A percentile compares a stretch with the other conserved stretches of the same genome.
Conservation (phyloP, 2,113 vertebrate species). For the Peromyscus polionotus region DNA sequence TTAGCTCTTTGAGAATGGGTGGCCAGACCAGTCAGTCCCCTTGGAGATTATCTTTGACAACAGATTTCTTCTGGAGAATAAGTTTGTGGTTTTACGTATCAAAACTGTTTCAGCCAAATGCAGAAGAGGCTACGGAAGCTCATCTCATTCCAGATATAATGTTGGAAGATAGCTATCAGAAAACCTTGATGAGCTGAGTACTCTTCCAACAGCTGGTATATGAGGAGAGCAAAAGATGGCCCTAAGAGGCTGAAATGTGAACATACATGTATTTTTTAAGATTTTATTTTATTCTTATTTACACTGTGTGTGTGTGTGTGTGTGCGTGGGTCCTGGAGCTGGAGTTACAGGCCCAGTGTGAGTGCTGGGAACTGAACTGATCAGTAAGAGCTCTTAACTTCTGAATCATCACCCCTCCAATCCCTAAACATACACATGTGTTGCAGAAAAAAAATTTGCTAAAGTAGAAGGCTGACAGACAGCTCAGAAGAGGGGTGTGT, state of each 20-base stretch:
- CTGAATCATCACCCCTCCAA: not conserved
- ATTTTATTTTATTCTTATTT: not conserved
- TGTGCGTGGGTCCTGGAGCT: not conserved
- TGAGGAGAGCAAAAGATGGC: constrained; percentile 98
- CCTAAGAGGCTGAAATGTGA: constrained; percentile 89
- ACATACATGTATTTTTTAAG: constrained; percentile 55
- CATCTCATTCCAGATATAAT: not conserved
- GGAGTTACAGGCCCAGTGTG: not conserved
- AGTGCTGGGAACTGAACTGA: not conserved
- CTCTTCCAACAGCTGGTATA: constrained; percentile 96
- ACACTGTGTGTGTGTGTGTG: not conserved
- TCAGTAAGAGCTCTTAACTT: not conserved
- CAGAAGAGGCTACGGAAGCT: not conserved
- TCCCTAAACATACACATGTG: constrained; percentile 58
- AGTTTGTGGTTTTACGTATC: not conserved
- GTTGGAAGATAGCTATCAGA: constrained; percentile 88
- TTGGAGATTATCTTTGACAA: constrained; percentile 12
- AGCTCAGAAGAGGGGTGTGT: constrained; percentile 73
- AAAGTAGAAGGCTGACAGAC: constrained; percentile 65
- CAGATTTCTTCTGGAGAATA: not conserved
- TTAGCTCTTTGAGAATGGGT: not conserved
- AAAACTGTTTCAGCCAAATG: constrained; percentile 20
- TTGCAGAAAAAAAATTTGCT: constrained; percentile 53
- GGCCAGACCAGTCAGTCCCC: not conserved
- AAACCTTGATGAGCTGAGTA: constrained; percentile 87